Base-by-base conservation (phyloP, 2,113 vertebrate species). In the Podiceps cristatus region DNA sequence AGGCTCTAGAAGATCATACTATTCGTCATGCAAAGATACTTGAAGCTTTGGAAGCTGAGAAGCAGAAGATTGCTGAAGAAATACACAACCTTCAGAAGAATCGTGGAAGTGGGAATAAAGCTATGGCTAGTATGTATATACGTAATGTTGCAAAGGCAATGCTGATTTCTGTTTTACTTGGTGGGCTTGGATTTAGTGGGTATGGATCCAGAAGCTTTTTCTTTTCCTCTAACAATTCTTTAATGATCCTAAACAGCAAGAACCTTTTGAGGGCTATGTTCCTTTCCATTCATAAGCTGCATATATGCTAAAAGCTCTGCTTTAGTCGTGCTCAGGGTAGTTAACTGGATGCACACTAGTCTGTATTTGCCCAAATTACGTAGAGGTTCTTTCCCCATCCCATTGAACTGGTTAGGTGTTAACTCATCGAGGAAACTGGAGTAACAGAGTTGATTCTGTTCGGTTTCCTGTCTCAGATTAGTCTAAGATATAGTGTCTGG, bases 1-100 rank as follows among this genome's bases (percentile, higher is more conserved):
- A 99, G 99, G 99, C 98, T 66, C 98, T 99, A 92, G 98, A 99
- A 87, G 99, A 99, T 91, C 99, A 99, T 52, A 97, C 97, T n/a
- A 94, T 99, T 81, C 98, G 62, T 77, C 99, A 99, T 68, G 98
- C 98, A 27, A 99, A 96, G 97, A 99, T 99, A 93, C 98, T 99
- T 58, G 98, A 99, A 72, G 99, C 99, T 63, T 96, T 99, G 93
- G 99, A 99, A 96, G 98, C 95, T 2, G 99, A 99, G 96, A 99
- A 99, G 87, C 99, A 92, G 91, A 99, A 99, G 97, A 99, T 99
- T 73, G 96, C 98, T 66, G 97, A 96, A 96, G 99, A 99, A 97
- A 98, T 99, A 45, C 95, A 98, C 10, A 96, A 90, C 40, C 98
- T 99, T 62, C 99, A 99, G 96, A 98, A 98, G 93, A 99, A 96